A percentile compares a stretch with the other conserved stretches of the same genome.
Conservation (phyloP, 2,113 vertebrate species). For the Sorex fumeus region DNA sequence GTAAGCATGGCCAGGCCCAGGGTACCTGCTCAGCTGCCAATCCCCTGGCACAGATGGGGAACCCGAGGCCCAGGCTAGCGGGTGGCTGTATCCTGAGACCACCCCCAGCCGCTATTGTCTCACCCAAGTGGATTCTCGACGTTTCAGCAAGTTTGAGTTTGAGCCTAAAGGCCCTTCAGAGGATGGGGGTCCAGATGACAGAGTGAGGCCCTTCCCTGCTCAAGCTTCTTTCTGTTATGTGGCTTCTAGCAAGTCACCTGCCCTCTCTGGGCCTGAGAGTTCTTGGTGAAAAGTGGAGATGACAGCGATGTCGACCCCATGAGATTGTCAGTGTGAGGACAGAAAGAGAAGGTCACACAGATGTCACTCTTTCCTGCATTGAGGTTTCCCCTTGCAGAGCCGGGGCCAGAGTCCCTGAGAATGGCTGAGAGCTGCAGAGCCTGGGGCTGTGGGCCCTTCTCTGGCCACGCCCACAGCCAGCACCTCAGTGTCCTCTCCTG, state of each 20-base stretch:
- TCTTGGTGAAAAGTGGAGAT: not conserved
- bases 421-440: not conserved
- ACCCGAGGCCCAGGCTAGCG: not conserved
- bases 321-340: conserved; percentile 34
- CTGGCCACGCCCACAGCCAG: too few species aligned
- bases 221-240: not conserved
- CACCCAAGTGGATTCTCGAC: not conserved
- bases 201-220: not conserved
- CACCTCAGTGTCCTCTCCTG: not conserved
- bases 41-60: not conserved
- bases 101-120: not conserved
- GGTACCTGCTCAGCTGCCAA: too few species aligned
- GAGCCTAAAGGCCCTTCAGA: not conserved
- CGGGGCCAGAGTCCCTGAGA: not conserved
- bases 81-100: not conserved
- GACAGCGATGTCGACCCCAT: not conserved
- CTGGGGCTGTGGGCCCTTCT: too few species aligned
- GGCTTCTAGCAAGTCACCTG: not conserved
- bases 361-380: not conserved
- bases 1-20: not conserved
- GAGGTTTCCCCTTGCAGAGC: not conserved
- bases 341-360: conserved; percentile 38
- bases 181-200: not conserved
- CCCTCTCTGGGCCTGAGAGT: conserved; percentile 22
- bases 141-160: not conserved